Percentiles rank a stretch among this genome's conserved stretches.
These are phyloP conservation scores for Thunnus maccoyii DNA, from an alignment of 2,113 vertebrate species.

Conservation along the genomic window DNA sequence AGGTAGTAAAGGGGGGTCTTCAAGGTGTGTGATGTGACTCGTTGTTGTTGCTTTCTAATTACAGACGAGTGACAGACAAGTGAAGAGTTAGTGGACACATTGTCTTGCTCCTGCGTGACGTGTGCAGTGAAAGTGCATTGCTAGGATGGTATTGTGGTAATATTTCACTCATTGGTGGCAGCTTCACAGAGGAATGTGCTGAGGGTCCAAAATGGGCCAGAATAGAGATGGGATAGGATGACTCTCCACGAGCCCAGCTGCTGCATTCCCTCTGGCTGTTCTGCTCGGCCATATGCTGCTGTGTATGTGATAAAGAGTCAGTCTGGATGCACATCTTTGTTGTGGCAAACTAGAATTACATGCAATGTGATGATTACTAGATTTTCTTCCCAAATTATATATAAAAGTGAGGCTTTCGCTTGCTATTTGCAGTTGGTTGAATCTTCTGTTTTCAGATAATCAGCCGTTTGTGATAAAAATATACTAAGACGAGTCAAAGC, in stretches of 20 bases:
- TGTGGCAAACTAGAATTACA: not conserved
- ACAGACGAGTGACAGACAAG: not conserved
- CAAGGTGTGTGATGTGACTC: constrained; percentile 2
- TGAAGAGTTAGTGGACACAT: not conserved
- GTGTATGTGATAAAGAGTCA: not conserved
- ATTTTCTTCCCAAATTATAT: not conserved
- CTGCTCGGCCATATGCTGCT: constrained; percentile 1
- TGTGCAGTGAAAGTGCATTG: constrained; percentile 8
- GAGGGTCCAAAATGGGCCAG: constrained; percentile 56
- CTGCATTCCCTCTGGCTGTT: constrained; percentile 53
- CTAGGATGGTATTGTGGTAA: constrained; percentile 26
- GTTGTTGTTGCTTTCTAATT: not conserved
- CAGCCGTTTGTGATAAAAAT: not conserved
- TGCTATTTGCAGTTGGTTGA: not conserved
- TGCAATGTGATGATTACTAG: not conserved
- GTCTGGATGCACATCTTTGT: not conserved
- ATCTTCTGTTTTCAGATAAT: not conserved
- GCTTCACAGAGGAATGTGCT: constrained; percentile 69
- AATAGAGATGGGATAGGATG: constrained; percentile 53
- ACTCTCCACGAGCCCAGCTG: constrained; percentile 56
- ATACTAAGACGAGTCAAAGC: not conserved
- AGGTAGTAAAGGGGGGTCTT: not conserved
- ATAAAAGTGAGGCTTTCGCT: not conserved
- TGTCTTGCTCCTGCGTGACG: not conserved
- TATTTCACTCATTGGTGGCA: constrained; percentile 57